phyloP scores from a whole-genome alignment of 2,797 vertebrate genomes.

The Rhincodon typus region DNA sequence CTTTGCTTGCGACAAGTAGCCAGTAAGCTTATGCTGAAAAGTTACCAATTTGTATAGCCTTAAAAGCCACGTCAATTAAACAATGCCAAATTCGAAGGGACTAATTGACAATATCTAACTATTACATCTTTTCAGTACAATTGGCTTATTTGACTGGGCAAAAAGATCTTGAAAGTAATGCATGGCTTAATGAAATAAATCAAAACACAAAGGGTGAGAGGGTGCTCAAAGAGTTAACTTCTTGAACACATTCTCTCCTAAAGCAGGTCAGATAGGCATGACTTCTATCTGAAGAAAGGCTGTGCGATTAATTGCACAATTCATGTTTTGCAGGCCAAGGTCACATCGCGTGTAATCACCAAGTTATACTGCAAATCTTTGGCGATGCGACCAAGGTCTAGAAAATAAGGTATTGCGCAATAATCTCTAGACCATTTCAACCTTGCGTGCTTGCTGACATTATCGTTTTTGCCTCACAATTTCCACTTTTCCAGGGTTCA shows the following conservation, averaged over 20 bases:
- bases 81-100: background rate
- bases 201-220: background rate
- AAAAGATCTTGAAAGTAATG: background rate
- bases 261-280: background rate
- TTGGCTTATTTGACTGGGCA: background rate
- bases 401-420: constrained; percentile 31
- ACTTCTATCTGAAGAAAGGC: background rate
- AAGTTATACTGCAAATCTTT: background rate
- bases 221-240: background rate
- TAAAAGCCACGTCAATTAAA: background rate
- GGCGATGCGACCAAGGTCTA: constrained; percentile 32
- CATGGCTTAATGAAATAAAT: background rate
- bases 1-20: background rate
- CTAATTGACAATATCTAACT: background rate
- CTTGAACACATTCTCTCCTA: background rate
- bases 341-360: constrained; percentile 28
- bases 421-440: background rate
- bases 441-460: background rate
- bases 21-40: background rate
- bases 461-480: background rate
- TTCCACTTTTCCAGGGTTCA: background rate
- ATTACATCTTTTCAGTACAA: background rate
- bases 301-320: constrained; percentile 1
- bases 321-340: constrained; percentile 35
- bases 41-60: background rate